Base-by-base conservation (phyloP, 1,140 invertebrate genomes). In the Ceratina japonica region DNA sequence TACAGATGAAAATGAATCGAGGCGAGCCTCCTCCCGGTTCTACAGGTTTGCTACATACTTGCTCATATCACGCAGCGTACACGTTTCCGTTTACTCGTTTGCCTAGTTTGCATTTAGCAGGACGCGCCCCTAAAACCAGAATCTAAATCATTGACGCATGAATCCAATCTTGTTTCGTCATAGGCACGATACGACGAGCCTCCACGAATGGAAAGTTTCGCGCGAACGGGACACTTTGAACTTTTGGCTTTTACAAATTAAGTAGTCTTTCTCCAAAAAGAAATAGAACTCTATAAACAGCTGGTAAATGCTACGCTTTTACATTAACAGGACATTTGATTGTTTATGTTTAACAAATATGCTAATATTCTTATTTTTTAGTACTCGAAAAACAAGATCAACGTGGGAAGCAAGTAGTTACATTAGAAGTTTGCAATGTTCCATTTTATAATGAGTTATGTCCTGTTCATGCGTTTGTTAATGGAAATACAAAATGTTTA, bases 1-100 rank as follows among this genome's bases (percentile, higher is more conserved):
- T 3, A 7, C 22, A 54, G 51, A 59, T 24, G 22, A 44, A 64
- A 76, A 54, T 66, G 37, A 80, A 69, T 66, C 61, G 61, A 69
- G 83, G 77, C 79, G 75, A 84, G 79, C 78, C 83, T 86, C 70
- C 83, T 86, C 70, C 83, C 69, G 74, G 85, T 89, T 83, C 24
- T 80, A 80, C 87, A 65, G 65, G 79, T 89, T 89, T 37, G 83
- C 87, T 87, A 88, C 37, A 44, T 44, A 61, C 86, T 86, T 87
- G 82, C 77, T 86, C 79, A 20, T 59, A 58, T 78, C 74, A 65
- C 56, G 64, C 61, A 8, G 13, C 20, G 3, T 0, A 12, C 49
- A 51, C 31, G 72, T 62, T 80, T 18, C 52, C 52, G 27, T 44
- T 52, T 18, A 24, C 22, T 31, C 8, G 31, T 78, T 70, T 49